Evolutionary conservation across 2,888 invertebrate genomes (phyloP).

Genomic region (Synergus laeviventris): DNA sequence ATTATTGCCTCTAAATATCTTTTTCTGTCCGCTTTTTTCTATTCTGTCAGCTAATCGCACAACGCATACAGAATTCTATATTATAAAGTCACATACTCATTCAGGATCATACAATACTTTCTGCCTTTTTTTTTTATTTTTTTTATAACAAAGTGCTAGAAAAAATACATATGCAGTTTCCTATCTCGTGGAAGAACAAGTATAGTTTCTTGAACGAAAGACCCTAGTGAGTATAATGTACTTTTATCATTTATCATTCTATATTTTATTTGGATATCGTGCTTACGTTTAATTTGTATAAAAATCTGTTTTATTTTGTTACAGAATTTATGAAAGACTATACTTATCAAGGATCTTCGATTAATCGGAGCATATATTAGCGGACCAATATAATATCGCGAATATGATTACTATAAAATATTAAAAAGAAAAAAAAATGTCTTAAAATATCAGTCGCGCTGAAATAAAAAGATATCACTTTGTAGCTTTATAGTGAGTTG

Average conservation of each 20-base stretch:
- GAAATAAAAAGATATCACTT: background rate
- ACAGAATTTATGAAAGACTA: background rate
- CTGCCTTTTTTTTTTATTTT: too few species aligned
- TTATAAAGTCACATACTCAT: too few species aligned
- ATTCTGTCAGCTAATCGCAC: too few species aligned
- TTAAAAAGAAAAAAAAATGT: background rate
- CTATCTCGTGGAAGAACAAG: too few species aligned
- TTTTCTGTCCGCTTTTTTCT: too few species aligned
- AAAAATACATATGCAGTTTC: too few species aligned
- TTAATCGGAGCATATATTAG: background rate
- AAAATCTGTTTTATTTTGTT: background rate
- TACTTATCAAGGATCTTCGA: background rate
- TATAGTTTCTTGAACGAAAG: too few species aligned
- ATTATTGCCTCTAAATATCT: too few species aligned
- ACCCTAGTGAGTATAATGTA: too few species aligned
- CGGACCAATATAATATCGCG: background rate
- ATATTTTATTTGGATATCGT: background rate
- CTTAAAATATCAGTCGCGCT: background rate
- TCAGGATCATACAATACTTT: too few species aligned
- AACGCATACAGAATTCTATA: too few species aligned
- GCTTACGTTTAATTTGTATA: background rate
- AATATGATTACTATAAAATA: background rate
- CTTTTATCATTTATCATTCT: background rate
- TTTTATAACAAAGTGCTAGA: too few species aligned
- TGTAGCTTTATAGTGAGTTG: background rate